Evolutionary conservation across 2,113 vertebrate species (phyloP).

Genomic region (Urocolius indicus): DNA sequence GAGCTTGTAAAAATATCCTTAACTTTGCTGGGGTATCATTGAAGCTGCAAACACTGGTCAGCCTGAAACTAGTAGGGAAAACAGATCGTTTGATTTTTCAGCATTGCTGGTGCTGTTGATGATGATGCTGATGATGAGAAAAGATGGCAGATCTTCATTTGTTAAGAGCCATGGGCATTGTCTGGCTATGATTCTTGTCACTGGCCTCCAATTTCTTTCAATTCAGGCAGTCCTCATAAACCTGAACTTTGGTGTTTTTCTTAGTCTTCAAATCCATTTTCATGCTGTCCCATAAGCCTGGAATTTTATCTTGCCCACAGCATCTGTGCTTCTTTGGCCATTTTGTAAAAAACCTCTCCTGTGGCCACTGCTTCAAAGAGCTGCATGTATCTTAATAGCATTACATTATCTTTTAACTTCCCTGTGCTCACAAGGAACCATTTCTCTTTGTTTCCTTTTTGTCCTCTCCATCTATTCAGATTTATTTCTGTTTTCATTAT

Average conservation of each 20-base stretch:
- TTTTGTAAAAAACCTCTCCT: background rate
- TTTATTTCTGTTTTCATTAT: background rate
- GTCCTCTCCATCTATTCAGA: background rate
- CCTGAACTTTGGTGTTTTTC: background rate
- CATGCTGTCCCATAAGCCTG: background rate
- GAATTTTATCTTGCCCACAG: background rate
- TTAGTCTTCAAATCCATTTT: background rate
- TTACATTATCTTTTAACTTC: background rate
- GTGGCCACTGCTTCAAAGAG: background rate
- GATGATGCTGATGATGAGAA: no score
- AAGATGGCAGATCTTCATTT: background rate
- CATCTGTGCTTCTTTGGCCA: background rate
- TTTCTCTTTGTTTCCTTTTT: background rate
- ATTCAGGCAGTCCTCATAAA: background rate
- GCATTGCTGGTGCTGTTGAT: background rate
- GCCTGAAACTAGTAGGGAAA: background rate
- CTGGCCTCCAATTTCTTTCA: background rate
- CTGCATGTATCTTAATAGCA: background rate
- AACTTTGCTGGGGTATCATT: background rate
- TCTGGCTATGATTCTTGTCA: background rate
- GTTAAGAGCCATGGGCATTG: background rate
- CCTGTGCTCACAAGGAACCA: background rate
- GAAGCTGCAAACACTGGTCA: background rate
- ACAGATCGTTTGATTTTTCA: background rate
- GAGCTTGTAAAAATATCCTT: conserved; percentile 35